Percentiles rank a stretch among this genome's conserved stretches.
Conservation (phyloP, 2,888 invertebrate genomes). For the Patella depressa region DNA sequence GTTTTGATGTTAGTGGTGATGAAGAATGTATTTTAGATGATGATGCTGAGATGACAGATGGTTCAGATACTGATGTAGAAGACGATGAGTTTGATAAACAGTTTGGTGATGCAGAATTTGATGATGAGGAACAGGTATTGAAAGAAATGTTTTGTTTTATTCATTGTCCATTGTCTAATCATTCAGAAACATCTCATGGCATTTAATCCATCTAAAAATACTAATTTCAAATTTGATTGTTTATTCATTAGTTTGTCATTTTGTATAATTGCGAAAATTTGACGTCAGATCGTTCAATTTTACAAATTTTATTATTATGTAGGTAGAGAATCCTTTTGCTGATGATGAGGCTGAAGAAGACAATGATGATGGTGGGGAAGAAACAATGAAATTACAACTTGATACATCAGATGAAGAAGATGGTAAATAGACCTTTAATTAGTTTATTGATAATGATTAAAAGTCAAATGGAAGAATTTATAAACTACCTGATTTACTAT, state of each 20-base stretch:
- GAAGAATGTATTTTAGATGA: constrained; percentile 64
- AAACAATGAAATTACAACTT: constrained; percentile 46
- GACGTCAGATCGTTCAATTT: too few species aligned
- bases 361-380: constrained; percentile 41
- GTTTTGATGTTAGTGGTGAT: constrained; percentile 44
- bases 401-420: constrained; percentile 57
- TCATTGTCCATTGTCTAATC: too few species aligned
- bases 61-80: constrained; percentile 67
- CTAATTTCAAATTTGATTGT: too few species aligned
- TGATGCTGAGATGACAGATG: constrained; percentile 70
- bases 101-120: constrained; percentile 53
- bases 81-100: constrained; percentile 67
- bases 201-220: too few species aligned
- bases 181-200: too few species aligned
- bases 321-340: constrained; percentile 67
- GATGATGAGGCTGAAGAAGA: constrained; percentile 74
- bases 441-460: too few species aligned
- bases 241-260: too few species aligned
- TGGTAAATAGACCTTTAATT: constrained; percentile 29
- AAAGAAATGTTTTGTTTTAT: too few species aligned
- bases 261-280: too few species aligned
- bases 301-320: neutral
- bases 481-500: too few species aligned
- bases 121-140: constrained; percentile 37
- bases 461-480: too few species aligned